Conservation (phyloP, 2,888 invertebrate genomes). For the Perithous albicinctus region DNA sequence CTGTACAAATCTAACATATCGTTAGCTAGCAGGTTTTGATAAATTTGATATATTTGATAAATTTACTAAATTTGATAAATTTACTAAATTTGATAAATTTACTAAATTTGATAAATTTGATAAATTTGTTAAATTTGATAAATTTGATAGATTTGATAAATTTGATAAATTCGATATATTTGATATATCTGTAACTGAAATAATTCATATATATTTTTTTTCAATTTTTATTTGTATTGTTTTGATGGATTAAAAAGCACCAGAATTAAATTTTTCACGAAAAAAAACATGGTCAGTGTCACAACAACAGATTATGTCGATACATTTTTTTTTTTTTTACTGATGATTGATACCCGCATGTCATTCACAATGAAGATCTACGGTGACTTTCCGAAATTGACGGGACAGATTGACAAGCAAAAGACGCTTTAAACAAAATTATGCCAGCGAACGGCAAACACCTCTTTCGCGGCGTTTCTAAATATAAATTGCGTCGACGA, state of each 20-base stretch:
- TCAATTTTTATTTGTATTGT: not conserved
- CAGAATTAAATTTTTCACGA: not conserved
- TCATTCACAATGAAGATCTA: slow-evolving; percentile 12
- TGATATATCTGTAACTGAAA: no score
- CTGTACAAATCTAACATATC: not conserved
- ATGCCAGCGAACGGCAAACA: slow-evolving; percentile 68
- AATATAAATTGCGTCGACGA: slow-evolving; percentile 69
- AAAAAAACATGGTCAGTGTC: not conserved
- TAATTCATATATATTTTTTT: not conserved
- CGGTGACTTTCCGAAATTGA: slow-evolving; percentile 29
- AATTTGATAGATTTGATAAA: no score
- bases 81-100: no score
- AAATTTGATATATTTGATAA: not conserved
- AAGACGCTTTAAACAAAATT: slow-evolving; percentile 68
- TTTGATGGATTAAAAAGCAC: not conserved
- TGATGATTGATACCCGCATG: not conserved
- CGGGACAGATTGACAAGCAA: slow-evolving; percentile 64
- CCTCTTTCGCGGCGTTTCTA: slow-evolving; percentile 62
- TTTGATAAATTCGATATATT: no score
- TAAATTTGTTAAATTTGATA: no score
- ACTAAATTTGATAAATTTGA: no score
- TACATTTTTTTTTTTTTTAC: not conserved
- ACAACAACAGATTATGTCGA: not conserved
- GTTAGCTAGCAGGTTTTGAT: not conserved
- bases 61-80: not conserved